Conservation (phyloP, 2,113 vertebrate genomes). For the Gymnorhina tibicen region DNA sequence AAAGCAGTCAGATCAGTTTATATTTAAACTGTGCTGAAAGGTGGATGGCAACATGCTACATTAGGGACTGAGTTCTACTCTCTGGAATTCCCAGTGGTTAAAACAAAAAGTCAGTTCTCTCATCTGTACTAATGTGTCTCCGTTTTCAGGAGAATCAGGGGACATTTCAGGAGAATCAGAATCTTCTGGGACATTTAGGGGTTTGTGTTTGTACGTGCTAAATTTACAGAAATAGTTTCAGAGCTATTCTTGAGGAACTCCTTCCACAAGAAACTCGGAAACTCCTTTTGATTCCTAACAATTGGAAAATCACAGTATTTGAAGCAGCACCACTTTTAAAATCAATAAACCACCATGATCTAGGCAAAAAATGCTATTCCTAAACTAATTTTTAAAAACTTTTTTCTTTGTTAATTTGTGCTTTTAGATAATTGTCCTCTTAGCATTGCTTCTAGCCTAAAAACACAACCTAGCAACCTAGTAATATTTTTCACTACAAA, state of each 20-base stretch:
- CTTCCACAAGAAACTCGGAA: neutral
- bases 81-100: conserved; percentile 1
- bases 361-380: neutral
- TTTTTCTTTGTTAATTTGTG: neutral
- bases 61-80: neutral
- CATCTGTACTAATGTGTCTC: neutral
- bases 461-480: neutral
- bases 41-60: conserved; percentile 12
- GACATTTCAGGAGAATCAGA: conserved; percentile 32
- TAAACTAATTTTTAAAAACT: neutral
- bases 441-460: neutral
- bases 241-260: neutral
- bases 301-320: neutral
- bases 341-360: neutral
- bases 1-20: conserved; percentile 46
- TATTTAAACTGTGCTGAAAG: conserved; percentile 32
- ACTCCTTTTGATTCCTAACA: neutral
- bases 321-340: neutral
- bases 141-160: conserved; percentile 21
- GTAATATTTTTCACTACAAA: conserved; percentile 21
- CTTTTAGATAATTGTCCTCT: neutral
- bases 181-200: conserved; percentile 16
- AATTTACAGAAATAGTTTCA: conserved; percentile 7
- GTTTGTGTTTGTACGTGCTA: neutral
- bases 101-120: conserved; percentile 32